Percentiles rank a stretch among this genome's conserved stretches.
phyloP scores from a whole-genome alignment of 2,797 vertebrate species.

The Mionectes olivaceus region DNA sequence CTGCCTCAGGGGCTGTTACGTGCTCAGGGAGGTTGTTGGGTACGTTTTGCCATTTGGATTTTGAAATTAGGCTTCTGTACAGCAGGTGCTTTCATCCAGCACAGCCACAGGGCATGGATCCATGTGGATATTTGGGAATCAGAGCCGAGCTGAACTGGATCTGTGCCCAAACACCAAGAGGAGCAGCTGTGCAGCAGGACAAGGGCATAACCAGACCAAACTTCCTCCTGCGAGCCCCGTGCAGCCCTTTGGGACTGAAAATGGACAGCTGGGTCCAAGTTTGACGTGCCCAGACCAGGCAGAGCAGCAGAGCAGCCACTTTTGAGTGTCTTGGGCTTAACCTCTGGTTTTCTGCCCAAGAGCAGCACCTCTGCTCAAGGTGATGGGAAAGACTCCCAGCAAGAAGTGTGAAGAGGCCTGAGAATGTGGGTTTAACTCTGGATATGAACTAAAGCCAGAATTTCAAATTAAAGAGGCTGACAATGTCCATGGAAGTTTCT shows the following conservation, averaged over 20 bases:
- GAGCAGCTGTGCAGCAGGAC: not conserved
- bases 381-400: not conserved
- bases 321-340: not conserved
- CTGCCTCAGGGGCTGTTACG: not conserved
- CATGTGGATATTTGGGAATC: not conserved
- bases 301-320: not conserved
- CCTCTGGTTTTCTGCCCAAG: not conserved
- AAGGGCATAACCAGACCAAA: not conserved
- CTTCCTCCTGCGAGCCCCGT: not conserved
- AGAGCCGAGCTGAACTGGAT: not conserved
- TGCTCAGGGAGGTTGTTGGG: not conserved
- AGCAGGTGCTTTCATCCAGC: constrained; percentile 2
- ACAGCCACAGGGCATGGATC: not conserved
- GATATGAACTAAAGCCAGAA: not conserved
- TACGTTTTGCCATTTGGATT: not conserved
- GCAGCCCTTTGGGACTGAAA: not conserved
- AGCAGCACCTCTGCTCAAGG: not conserved
- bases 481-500: not conserved
- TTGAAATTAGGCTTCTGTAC: not conserved
- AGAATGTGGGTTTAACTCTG: not conserved
- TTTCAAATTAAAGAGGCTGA: not conserved
- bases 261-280: not conserved
- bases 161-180: not conserved
- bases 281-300: not conserved
- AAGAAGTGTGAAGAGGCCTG: not conserved